These are phyloP conservation scores for Megaceryle alcyon DNA, from an alignment of 2,797 vertebrate genomes.

Conservation along the genomic window DNA sequence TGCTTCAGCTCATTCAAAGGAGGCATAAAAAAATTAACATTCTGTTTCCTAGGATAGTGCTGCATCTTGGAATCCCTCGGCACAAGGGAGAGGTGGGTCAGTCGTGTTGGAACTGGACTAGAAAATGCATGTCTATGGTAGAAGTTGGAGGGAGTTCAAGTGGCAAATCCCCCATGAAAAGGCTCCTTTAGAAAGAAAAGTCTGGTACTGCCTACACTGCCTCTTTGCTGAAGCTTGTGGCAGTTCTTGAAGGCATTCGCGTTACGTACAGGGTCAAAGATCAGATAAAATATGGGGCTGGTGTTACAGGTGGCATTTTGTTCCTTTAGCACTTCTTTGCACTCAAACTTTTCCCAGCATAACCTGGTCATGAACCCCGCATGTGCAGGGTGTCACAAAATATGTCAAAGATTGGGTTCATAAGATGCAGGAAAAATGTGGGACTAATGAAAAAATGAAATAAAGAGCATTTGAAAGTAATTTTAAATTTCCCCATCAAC, in stretches of 20 bases:
- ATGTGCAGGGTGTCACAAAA: not conserved
- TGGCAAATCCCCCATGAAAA: not conserved
- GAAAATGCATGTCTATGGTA: not conserved
- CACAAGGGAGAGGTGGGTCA: not conserved
- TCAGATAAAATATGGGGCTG: not conserved
- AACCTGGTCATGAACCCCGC: not conserved
- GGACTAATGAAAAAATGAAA: not conserved
- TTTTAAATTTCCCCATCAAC: not conserved
- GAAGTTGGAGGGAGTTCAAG: not conserved
- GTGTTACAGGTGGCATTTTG: not conserved
- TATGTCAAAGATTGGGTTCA: not conserved
- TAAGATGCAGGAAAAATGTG: not conserved
- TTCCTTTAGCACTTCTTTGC: not conserved
- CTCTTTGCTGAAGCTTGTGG: not conserved
- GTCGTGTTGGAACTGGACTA: rapidly evolving
- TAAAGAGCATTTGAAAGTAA: not conserved
- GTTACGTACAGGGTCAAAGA: not conserved
- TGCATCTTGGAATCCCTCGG: not conserved
- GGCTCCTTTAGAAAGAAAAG: not conserved
- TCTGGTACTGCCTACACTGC: not conserved
- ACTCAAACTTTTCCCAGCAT: not conserved
- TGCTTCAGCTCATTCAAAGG: not conserved
- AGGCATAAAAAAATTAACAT: not conserved
- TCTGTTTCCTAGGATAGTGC: not conserved
- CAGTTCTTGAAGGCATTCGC: not conserved